phyloP scores from a whole-genome alignment of 2,113 vertebrate species.

The Saccopteryx bilineata region DNA sequence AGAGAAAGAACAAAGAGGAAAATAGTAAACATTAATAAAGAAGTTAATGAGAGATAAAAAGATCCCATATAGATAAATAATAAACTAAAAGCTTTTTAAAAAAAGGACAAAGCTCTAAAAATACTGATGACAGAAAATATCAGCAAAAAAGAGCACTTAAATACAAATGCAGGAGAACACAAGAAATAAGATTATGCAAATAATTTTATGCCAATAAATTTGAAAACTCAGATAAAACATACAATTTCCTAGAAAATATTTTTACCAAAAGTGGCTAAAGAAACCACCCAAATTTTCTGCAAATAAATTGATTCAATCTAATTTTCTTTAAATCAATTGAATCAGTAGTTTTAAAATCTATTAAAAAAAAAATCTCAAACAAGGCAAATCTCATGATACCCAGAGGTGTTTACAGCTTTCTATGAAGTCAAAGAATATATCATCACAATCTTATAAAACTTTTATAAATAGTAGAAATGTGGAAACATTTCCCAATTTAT shows the following conservation, averaged over 20 bases:
- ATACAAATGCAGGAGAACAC: not conserved
- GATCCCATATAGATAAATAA: not conserved
- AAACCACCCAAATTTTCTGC: not conserved
- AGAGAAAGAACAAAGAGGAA: constrained; percentile 1
- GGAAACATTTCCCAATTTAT: not conserved
- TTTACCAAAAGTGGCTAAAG: constrained; percentile 33
- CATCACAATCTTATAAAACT: constrained; percentile 7
- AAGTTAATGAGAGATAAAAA: constrained; percentile 13
- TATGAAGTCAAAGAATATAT: not conserved
- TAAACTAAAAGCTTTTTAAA: constrained; percentile 10
- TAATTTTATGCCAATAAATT: not conserved
- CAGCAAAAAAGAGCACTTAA: not conserved
- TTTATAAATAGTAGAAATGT: not conserved
- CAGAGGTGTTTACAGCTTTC: not conserved
- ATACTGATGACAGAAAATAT: not conserved
- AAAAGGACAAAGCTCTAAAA: not conserved
- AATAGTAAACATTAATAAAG: not conserved
- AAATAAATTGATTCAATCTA: not conserved
- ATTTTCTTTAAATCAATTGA: constrained; percentile 44
- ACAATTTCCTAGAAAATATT: not conserved
- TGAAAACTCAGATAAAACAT: constrained; percentile 10
- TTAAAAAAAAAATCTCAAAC: not conserved
- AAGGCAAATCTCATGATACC: not conserved
- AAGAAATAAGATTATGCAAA: not conserved
- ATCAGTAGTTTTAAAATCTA: not conserved